Conservation (phyloP, 2,113 vertebrate genomes). For the Nestor notabilis region DNA sequence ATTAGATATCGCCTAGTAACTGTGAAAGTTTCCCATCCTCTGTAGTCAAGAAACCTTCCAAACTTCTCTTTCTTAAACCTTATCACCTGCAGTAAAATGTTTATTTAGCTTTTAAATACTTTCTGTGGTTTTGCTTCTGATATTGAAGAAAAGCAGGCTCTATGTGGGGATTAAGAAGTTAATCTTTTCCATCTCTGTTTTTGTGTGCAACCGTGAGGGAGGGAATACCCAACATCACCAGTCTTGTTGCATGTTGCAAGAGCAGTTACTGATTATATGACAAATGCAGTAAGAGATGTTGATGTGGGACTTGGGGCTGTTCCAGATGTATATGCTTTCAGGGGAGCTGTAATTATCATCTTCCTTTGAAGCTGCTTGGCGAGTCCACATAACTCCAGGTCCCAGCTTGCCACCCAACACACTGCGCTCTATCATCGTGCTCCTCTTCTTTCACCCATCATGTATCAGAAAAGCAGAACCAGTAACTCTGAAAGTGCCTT, state of each 20-base stretch:
- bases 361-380: not conserved
- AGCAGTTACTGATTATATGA: not conserved
- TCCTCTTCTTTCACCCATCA: not conserved
- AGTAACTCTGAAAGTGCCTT: not conserved
- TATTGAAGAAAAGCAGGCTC: not conserved
- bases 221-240: rapidly evolving
- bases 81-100: not conserved
- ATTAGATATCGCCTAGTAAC: not conserved
- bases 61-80: not conserved
- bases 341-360: not conserved
- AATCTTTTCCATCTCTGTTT: not conserved
- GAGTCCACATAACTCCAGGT: not conserved
- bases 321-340: not conserved
- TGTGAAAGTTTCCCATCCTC: not conserved
- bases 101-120: not conserved
- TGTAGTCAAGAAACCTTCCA: not conserved
- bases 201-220: not conserved
- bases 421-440: rapidly evolving
- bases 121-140: not conserved
- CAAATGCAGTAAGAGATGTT: not conserved
- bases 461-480: not conserved
- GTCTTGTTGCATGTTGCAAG: not conserved
- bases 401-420: not conserved
- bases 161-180: not conserved
- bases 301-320: not conserved